Percentiles rank a stretch among this genome's conserved stretches.
phyloP scores from a whole-genome alignment of 1,140 invertebrate genomes.

The Bacillus rossius region DNA sequence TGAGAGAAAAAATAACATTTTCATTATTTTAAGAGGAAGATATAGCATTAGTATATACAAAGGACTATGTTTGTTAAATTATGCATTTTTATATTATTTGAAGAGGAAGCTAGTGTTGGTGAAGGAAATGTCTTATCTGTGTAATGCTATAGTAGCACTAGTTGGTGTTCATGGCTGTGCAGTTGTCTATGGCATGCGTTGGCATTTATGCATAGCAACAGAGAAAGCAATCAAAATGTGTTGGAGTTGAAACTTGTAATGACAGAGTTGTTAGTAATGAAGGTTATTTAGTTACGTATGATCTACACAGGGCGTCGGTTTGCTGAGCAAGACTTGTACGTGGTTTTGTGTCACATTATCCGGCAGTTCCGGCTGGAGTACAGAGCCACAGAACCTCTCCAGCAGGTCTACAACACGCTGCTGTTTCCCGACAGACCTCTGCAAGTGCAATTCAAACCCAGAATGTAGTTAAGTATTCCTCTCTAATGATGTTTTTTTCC shows the following conservation, averaged over 20 bases:
- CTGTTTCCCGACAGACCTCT: slow-evolving; percentile 37
- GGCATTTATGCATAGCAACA: neutral
- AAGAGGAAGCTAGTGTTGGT: no score
- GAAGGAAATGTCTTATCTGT: no score
- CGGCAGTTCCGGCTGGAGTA: slow-evolving; percentile 36
- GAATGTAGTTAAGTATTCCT: no score
- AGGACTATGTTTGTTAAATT: no score
- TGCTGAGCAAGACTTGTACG: slow-evolving; percentile 45
- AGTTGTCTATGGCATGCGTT: neutral
- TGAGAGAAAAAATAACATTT: no score
- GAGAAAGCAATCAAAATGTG: neutral
- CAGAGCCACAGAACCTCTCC: slow-evolving; percentile 19
- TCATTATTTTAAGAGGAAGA: no score
- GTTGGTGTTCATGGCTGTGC: no score
- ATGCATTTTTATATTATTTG: no score
- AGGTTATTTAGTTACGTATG: slow-evolving; percentile 21
- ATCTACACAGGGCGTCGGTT: slow-evolving; percentile 45
- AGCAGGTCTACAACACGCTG: slow-evolving; percentile 30
- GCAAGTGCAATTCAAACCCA: slow-evolving; percentile 27
- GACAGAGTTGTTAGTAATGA: neutral
- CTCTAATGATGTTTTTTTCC: neutral
- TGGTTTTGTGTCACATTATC: slow-evolving; percentile 43
- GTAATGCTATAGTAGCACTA: no score
- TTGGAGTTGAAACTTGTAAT: neutral
- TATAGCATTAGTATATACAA: no score